phyloP scores from a whole-genome alignment of 2,113 vertebrate species.

The Paralichthys olivaceus region DNA sequence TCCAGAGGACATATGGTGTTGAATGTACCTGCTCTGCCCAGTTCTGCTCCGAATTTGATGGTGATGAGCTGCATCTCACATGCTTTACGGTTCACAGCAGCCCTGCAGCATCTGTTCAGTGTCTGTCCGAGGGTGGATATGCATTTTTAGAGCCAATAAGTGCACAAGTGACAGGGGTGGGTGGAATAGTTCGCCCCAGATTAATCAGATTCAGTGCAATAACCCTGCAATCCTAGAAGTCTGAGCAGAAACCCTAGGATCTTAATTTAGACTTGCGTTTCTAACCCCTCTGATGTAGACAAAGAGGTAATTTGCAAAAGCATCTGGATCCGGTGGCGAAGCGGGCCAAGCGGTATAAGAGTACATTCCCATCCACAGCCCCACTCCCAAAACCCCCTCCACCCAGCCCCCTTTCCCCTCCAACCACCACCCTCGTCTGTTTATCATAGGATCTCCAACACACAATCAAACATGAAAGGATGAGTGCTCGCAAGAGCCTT shows the following conservation, averaged over 20 bases:
- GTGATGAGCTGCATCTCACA: conserved; percentile 61
- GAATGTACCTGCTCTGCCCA: conserved; percentile 65
- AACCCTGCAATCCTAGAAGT: conserved; percentile 77
- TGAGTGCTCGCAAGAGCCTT: conserved; percentile 82
- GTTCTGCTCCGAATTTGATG: conserved; percentile 46
- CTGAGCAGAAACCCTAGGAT: conserved; percentile 68
- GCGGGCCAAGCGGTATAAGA: conserved; percentile 45
- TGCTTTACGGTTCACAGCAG: conserved; percentile 62
- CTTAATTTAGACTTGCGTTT: conserved; percentile 75
- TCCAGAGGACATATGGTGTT: conserved; percentile 45
- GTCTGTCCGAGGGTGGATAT: conserved; percentile 66
- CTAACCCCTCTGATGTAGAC: conserved; percentile 76
- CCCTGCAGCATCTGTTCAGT: conserved; percentile 77
- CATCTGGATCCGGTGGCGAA: conserved; percentile 82
- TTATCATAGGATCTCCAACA: conserved; percentile 87
- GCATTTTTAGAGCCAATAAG: conserved; percentile 58
- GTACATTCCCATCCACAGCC: conserved; percentile 64
- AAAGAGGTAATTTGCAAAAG: conserved; percentile 81
- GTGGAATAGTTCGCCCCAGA: conserved; percentile 59
- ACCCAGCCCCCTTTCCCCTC: conserved; percentile 47
- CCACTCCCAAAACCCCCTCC: conserved; percentile 43
- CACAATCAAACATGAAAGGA: conserved; percentile 88
- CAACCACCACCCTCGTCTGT: conserved; percentile 81
- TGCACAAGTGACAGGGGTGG: conserved; percentile 60
- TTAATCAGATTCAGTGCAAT: conserved; percentile 79